Evolutionary conservation across 1,140 invertebrate species (phyloP).

Genomic region (Ridgeia piscesae): DNA sequence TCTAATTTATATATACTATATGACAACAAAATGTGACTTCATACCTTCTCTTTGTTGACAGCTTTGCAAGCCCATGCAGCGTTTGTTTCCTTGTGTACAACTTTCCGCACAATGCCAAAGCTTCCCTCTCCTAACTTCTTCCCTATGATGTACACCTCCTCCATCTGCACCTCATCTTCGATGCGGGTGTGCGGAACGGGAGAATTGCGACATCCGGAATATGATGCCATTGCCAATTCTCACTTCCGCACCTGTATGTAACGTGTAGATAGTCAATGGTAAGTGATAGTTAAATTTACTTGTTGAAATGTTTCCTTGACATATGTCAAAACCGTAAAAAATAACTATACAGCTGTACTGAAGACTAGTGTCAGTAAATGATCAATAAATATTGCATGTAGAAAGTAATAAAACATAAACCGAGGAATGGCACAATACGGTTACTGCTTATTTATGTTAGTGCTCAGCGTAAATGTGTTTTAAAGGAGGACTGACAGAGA

Average conservation of each 20-base stretch:
- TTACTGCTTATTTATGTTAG: too few relatives aligned
- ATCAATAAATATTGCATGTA: too few relatives aligned
- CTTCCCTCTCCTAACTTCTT: conserved; percentile 60
- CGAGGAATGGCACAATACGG: too few relatives aligned
- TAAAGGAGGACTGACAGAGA: too few relatives aligned
- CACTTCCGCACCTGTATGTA: neutral
- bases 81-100: conserved; percentile 52
- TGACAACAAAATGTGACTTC: neutral
- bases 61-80: conserved; percentile 62
- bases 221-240: neutral
- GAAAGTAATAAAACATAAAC: too few relatives aligned
- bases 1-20: neutral
- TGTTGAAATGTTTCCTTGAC: too few relatives aligned
- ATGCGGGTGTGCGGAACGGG: conserved; percentile 50
- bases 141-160: conserved; percentile 44
- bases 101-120: conserved; percentile 62
- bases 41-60: conserved; percentile 61
- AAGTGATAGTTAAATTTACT: too few relatives aligned
- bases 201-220: conserved; percentile 1
- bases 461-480: too few relatives aligned
- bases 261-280: neutral
- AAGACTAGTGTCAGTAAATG: too few relatives aligned
- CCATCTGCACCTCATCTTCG: conserved; percentile 47
- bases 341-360: too few relatives aligned
- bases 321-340: too few relatives aligned